Conservation (phyloP, 2,888 invertebrate species). For the Colostygia pectinataria region DNA sequence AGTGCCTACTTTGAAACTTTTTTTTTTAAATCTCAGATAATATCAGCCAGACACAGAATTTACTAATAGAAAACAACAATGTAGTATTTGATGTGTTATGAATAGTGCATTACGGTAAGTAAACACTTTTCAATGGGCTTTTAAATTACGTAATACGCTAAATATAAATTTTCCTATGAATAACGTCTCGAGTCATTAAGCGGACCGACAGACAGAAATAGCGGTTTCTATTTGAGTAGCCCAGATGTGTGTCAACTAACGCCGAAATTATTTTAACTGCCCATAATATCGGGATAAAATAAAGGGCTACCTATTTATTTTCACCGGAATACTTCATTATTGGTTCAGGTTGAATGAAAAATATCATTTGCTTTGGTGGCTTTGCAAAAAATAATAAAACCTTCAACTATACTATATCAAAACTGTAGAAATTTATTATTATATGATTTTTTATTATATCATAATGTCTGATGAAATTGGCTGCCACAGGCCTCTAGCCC, state of each 20-base stretch:
- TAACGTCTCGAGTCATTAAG: conserved; percentile 69
- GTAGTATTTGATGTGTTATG: not conserved
- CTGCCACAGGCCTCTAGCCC: not conserved
- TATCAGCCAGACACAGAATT: not conserved
- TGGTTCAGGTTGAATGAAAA: conserved; percentile 14
- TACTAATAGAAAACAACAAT: not conserved
- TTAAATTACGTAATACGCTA: conserved; percentile 52
- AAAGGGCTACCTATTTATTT: conserved; percentile 40
- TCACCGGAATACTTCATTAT: conserved; percentile 7
- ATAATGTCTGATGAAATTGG: not conserved
- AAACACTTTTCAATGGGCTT: conserved; percentile 33
- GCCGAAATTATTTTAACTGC: conserved; percentile 61
- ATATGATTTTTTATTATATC: not conserved
- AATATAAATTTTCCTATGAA: conserved; percentile 60
- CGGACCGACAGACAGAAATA: conserved; percentile 67
- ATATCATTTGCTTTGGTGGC: conserved; percentile 7
- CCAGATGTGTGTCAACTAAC: conserved; percentile 74
- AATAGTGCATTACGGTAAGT: conserved; percentile 14
- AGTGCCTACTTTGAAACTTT: too few relatives aligned
- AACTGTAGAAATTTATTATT: conserved; percentile 2
- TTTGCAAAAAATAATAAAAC: conserved; percentile 18
- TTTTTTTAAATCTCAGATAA: too few relatives aligned
- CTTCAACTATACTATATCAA: conserved; percentile 10
- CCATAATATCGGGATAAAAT: conserved; percentile 51
- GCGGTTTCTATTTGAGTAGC: conserved; percentile 62